Evolutionary conservation across 2,797 vertebrate genomes (phyloP), one percentile per base, ranked within the genome.

Genomic region (Eurystomus glaucurus): DNA sequence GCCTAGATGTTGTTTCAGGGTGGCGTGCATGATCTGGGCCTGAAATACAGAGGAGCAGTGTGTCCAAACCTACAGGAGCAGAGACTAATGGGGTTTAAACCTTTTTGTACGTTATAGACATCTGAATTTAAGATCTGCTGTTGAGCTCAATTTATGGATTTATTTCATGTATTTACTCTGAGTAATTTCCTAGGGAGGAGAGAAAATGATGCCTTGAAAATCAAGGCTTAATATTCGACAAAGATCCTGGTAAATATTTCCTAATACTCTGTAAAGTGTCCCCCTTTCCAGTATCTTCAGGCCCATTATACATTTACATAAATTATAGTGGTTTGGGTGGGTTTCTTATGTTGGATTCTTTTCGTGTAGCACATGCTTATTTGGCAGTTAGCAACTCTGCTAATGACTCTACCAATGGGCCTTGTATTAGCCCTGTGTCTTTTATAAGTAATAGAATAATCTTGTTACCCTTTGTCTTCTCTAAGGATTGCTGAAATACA

Each of bases 121-220:
- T 13, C 41, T 51, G 35, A 70, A 77, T 77, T 74, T 60, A 64
- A 41, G 66, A 35, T 57, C 50, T 76, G 26, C n/a, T 65, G 5
- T 87, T 89, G 51, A 72, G 81, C 11, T 31, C 20, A 1, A 26
- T 77, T 54, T 77, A 43, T 74, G 69, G n/a, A 19, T 86, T 60
- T 70, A 16, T 46, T 46, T 74, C 14, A 31, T 72, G 4, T 33
- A 60, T 77, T 35, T 58, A 57, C 28, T 45, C 54, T 28, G 25
- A 45, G 14, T 64, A 66, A 39, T 86, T 78, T 86, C 58, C 26
- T 37, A 52, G 33, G 28, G 29, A 87, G 58, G 14, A 18, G 39
- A 29, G 45, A 58, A 88, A 58, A 51, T 13, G 51, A 69, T 5
- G 7, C n/a, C 82, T 82, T 76, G 70, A 82, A 91, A 91, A 76